A percentile compares a stretch with the other conserved stretches of the same genome.
phyloP scores from a whole-genome alignment of 2,888 invertebrate genomes.

The Galerucella pusilla region DNA sequence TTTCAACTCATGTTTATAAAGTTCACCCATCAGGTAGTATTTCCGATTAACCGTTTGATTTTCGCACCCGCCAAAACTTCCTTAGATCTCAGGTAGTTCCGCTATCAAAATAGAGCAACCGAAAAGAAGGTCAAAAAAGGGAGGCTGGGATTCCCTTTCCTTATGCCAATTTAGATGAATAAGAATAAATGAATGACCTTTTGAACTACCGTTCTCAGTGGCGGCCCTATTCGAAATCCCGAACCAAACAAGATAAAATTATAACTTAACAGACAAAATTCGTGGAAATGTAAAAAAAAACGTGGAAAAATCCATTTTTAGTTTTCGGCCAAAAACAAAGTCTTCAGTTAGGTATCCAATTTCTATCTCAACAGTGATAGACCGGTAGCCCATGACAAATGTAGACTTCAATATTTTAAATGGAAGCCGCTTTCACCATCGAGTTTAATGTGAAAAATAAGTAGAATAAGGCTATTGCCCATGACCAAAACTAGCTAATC shows the following conservation, averaged over 20 bases:
- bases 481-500: too few species aligned
- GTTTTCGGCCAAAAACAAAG: too few species aligned
- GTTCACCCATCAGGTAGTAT: constrained; percentile 9
- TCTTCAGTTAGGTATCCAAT: too few species aligned
- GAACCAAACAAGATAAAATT: background rate
- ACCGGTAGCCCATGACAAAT: too few species aligned
- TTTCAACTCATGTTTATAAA: constrained; percentile 13
- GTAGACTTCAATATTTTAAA: too few species aligned
- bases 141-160: constrained; percentile 38
- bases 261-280: background rate
- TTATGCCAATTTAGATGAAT: constrained; percentile 36
- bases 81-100: constrained; percentile 59
- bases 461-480: too few species aligned
- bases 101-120: constrained; percentile 49
- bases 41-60: constrained; percentile 53
- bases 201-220: constrained; percentile 29
- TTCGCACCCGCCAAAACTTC: constrained; percentile 61
- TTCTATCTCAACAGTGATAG: too few species aligned
- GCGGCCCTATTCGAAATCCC: constrained; percentile 4
- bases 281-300: too few species aligned
- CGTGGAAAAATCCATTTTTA: too few species aligned
- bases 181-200: constrained; percentile 36
- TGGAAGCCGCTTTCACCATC: too few species aligned
- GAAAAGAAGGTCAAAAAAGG: constrained; percentile 29
- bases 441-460: too few species aligned